phyloP scores from a whole-genome alignment of 2,113 vertebrate species.

The Circaetus gallicus region DNA sequence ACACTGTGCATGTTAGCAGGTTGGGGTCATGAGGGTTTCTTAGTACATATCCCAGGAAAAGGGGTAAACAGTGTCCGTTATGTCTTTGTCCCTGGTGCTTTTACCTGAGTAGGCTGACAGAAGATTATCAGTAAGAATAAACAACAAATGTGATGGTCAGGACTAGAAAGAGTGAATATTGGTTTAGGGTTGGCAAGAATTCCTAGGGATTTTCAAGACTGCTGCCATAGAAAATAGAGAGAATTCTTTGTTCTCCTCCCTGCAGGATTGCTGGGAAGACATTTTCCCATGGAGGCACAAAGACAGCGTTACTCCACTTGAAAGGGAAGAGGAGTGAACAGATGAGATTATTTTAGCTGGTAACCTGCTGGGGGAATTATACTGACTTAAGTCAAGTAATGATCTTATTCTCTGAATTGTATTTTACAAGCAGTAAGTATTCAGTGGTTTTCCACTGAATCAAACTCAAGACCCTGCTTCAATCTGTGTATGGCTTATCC shows the following conservation, averaged over 20 bases:
- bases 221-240: background rate
- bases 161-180: background rate
- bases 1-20: background rate
- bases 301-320: background rate
- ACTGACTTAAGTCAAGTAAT: background rate
- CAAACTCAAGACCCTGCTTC: background rate
- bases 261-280: background rate
- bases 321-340: background rate
- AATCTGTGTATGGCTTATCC: background rate
- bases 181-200: background rate
- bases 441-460: background rate
- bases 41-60: background rate
- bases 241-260: background rate
- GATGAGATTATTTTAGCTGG: background rate
- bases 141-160: background rate
- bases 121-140: background rate
- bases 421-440: background rate
- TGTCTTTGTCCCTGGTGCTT: background rate
- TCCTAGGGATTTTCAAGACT: background rate
- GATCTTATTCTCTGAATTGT: background rate
- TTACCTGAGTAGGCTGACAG: background rate
- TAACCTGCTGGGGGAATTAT: background rate
- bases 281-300: background rate
- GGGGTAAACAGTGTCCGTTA: background rate
- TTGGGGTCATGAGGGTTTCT: background rate